phyloP scores from a whole-genome alignment of 37 sponge, comb jelly and placozoan genomes.

The Spongilla lacustris region DNA sequence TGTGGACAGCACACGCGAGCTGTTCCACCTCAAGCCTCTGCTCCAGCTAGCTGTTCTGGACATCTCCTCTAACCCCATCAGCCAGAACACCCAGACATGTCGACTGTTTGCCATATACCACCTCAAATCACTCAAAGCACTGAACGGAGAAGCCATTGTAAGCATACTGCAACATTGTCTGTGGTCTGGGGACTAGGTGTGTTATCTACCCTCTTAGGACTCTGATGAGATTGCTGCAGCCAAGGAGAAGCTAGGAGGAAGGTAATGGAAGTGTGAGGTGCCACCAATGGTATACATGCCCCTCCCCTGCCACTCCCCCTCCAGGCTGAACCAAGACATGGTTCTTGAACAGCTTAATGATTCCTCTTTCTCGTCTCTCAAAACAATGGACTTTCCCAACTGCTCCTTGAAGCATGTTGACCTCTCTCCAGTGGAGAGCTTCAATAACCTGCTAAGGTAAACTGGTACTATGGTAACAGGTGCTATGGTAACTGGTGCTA shows the following conservation, averaged over 20 bases:
- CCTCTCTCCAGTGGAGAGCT: slow-evolving; percentile 58
- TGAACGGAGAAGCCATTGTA: slow-evolving; percentile 82
- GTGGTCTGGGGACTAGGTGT: not conserved
- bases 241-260: slow-evolving; percentile 81
- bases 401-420: slow-evolving; percentile 75
- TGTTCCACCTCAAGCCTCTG: slow-evolving; percentile 67
- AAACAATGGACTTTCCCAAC: slow-evolving; percentile 66
- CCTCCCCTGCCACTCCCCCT: not conserved
- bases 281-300: not conserved
- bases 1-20: slow-evolving; percentile 50
- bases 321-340: slow-evolving; percentile 83
- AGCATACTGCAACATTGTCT: not conserved
- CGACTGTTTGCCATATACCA: slow-evolving; percentile 81
- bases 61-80: slow-evolving; percentile 74
- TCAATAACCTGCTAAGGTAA: slow-evolving; percentile 81
- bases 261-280: slow-evolving; percentile 23
- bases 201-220: slow-evolving; percentile 35
- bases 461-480: too few species aligned
- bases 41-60: slow-evolving; percentile 64
- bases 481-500: not conserved
- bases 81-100: slow-evolving; percentile 13
- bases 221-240: slow-evolving; percentile 51
- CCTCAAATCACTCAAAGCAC: slow-evolving; percentile 65
- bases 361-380: slow-evolving; percentile 39
- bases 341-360: slow-evolving; percentile 72